Percentiles rank a stretch among this genome's conserved stretches.
Evolutionary conservation across 2,888 invertebrate genomes (phyloP).

Genomic region (Apodemia zela): DNA sequence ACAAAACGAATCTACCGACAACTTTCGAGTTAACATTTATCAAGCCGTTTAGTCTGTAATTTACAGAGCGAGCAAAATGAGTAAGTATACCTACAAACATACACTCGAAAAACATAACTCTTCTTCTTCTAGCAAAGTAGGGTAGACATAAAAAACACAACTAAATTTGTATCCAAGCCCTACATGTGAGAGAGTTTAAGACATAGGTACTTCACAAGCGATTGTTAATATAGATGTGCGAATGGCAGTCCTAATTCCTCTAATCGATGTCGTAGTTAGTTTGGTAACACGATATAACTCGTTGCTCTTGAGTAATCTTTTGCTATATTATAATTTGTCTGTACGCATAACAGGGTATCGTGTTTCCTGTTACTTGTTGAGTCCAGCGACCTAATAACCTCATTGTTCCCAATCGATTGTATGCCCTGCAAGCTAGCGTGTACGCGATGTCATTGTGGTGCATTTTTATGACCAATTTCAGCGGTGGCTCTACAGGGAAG

Average conservation of each 20-base stretch:
- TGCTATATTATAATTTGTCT: slow-evolving; percentile 19
- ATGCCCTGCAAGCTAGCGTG: slow-evolving; percentile 30
- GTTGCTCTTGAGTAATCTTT: slow-evolving; percentile 15
- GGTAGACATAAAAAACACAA: too few relatives aligned
- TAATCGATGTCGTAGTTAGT: slow-evolving; percentile 5
- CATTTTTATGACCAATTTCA: neutral
- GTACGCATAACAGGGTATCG: slow-evolving; percentile 22
- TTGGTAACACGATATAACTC: slow-evolving; percentile 10
- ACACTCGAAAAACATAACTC: too few relatives aligned
- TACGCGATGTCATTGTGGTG: slow-evolving; percentile 22
- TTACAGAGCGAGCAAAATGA: too few relatives aligned
- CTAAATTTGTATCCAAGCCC: too few relatives aligned
- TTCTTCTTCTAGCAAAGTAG: too few relatives aligned
- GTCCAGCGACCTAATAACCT: slow-evolving; percentile 52
- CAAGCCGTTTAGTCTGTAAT: too few relatives aligned
- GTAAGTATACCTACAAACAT: too few relatives aligned
- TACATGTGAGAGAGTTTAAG: neutral
- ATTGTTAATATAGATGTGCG: neutral
- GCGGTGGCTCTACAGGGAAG: neutral
- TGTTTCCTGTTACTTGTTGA: slow-evolving; percentile 31
- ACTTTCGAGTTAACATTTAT: too few relatives aligned
- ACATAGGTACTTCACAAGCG: neutral
- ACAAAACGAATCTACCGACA: too few relatives aligned
- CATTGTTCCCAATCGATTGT: slow-evolving; percentile 54
- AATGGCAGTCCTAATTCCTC: slow-evolving; percentile 2